Base-by-base conservation (phyloP, 2,113 vertebrate species). In the Spizaetus ornatus region DNA sequence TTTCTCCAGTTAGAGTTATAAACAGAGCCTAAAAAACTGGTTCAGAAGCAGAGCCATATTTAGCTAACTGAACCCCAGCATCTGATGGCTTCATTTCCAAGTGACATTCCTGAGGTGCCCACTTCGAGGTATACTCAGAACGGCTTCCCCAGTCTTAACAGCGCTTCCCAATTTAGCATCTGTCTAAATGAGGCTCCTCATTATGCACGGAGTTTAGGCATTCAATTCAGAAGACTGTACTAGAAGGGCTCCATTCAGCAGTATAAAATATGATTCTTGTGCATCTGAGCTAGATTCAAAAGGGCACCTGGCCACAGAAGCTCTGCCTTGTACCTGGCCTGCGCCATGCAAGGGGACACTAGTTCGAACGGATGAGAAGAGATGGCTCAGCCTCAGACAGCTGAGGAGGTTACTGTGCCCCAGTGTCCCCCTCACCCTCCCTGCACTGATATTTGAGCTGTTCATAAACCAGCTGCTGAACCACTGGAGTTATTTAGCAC, bases 401-500 rank as follows among this genome's bases (percentile, higher is more conserved):
- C 40, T 80, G 78, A 58, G 43, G 81, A 90, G 66, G 78, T 58
- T 88, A 82, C 87, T 61, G 53, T 45, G 53, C 70, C 70, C 34
- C 1, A 93, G 48, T 13, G 53, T 79, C 27, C 87, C 91, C 8
- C 43, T 85, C 70, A 65, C 66, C 83, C 89, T 61, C 62, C 84
- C 82, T 53, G 40, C 77, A 27, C 82, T 80, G 91, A 79, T 94
- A 91, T 88, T 96, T 94, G 93, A 96, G 92, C 91, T 93, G 84
- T 72, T 95, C 78, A 79, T 55, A 96, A 95, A 93, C 86, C 95
- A 97, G 95, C 86, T 93, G 95, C 69, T 67, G 81, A 97, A 87
- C 91, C 89, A 93, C 86, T 96, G 94, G 87, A 93, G 82, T 89
- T 96, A 90, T 91, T 97, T 72, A 97, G 95, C 78, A 69, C 87